Evolutionary conservation across 2,888 invertebrate species (phyloP), one percentile per base, ranked within the genome.

Genomic region (Serrognathus titanus): DNA sequence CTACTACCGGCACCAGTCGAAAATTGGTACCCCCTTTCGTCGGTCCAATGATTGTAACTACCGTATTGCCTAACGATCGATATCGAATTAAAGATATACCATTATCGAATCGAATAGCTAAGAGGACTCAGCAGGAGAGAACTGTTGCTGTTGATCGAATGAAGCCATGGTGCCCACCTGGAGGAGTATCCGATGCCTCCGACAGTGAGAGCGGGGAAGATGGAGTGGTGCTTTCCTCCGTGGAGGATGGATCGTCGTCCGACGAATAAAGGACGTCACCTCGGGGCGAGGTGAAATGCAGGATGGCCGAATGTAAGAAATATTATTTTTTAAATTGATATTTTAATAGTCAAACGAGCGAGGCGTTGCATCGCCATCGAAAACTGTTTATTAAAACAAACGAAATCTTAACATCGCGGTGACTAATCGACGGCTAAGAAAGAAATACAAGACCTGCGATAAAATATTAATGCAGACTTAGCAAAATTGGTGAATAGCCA

Each of bases 231-330:
- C 8, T 43, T 8, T 11, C 8, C 11, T 7, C 9, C 8, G 11
- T 8, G 9, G 8, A 12, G 13, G 11, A 11, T 9, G 9, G 8
- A 11, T 43, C 11, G 11, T 9, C 45, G n/a, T n/a, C n/a, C n/a
- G n/a, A n/a, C n/a, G n/a, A n/a, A n/a, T n/a, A n/a, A n/a, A n/a
- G n/a, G n/a, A n/a, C n/a, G n/a, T n/a, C n/a, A n/a, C n/a, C 49
- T 35, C 36, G 31, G 49, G 49, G 37, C 5, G 11, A 16, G 16
- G 49, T 10, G 5, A 10, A 48, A 5, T n/a, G 36, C 49, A 48
- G 49, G 49, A 36, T 48, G 49, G 49, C 40, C 49, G 49, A 48
- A 37, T 37, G 38, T 37, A 37, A n/a, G n/a, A n/a, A n/a, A n/a
- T n/a, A n/a, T n/a, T n/a, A n/a, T n/a, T n/a, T n/a, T n/a, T n/a